phyloP scores from a whole-genome alignment of 2,113 vertebrate genomes.

The Ceuthmochares aereus region DNA sequence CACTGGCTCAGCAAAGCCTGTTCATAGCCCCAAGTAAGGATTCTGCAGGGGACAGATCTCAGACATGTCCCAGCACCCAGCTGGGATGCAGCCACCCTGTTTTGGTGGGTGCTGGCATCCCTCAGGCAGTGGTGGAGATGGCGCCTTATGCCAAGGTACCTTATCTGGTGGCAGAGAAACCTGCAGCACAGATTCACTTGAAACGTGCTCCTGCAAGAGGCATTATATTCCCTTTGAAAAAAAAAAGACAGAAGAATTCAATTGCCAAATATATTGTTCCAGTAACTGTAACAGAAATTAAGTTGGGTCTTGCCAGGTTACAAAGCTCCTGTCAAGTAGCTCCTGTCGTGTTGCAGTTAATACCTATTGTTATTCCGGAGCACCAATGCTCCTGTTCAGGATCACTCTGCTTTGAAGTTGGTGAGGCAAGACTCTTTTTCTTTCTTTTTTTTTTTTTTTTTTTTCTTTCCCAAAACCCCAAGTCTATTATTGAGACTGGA shows the following conservation, averaged over 20 bases:
- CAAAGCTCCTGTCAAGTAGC: slow-evolving; percentile 24
- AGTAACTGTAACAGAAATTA: neutral
- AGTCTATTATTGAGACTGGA: neutral
- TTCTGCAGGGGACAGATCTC: rapidly evolving
- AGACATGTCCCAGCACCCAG: neutral
- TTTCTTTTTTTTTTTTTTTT: neutral
- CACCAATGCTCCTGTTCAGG: neutral
- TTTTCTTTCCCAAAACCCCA: neutral
- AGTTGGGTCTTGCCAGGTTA: slow-evolving; percentile 51
- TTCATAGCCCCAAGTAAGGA: neutral
- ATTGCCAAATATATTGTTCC: slow-evolving; percentile 67
- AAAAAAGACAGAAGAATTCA: neutral
- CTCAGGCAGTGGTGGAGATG: rapidly evolving
- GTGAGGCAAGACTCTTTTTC: neutral
- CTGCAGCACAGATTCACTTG: neutral
- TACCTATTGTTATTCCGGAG: slow-evolving; percentile 59
- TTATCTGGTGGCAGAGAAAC: neutral
- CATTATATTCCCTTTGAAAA: slow-evolving; percentile 2
- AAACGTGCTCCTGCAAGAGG: neutral
- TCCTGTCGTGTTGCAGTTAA: neutral
- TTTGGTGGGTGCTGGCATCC: neutral
- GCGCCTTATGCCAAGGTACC: neutral
- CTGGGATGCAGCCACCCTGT: rapidly evolving
- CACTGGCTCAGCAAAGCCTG: rapidly evolving
- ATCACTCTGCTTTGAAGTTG: slow-evolving; percentile 69